Conservation (phyloP, 2,888 invertebrate genomes). For the Drosophila pullipes region DNA sequence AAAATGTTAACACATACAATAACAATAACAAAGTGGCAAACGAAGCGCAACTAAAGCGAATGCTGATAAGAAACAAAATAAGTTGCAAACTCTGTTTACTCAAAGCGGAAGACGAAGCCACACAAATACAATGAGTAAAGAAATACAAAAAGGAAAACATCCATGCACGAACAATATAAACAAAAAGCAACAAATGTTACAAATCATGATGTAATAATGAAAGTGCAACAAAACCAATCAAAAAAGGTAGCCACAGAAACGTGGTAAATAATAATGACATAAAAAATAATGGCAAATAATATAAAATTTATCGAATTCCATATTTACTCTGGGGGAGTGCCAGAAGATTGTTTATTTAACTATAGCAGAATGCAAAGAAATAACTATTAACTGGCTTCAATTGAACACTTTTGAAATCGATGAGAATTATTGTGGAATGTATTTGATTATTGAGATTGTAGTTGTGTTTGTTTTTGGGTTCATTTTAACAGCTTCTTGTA, state of each 20-base stretch:
- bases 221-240: slow-evolving; percentile 68
- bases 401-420: background rate
- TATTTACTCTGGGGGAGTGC: background rate
- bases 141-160: slow-evolving; percentile 28
- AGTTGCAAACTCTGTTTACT: slow-evolving; percentile 37
- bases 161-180: slow-evolving; percentile 34
- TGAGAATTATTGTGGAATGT: background rate
- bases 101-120: slow-evolving; percentile 66
- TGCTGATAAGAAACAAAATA: slow-evolving; percentile 55
- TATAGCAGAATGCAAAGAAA: background rate
- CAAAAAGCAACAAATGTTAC: slow-evolving; percentile 35
- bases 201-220: slow-evolving; percentile 71
- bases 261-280: slow-evolving; percentile 31
- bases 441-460: background rate
- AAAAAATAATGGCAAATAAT: slow-evolving; percentile 12
- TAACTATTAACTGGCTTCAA: background rate
- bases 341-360: background rate
- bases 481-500: background rate
- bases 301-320: slow-evolving; percentile 9
- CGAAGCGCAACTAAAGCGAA: slow-evolving; percentile 63
- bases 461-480: background rate
- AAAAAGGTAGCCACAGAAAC: slow-evolving; percentile 40
- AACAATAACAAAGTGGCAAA: slow-evolving; percentile 32
- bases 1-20: slow-evolving; percentile 5
- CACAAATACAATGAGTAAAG: slow-evolving; percentile 34